These are phyloP conservation scores for Psittacula derbiana DNA, from an alignment of 2,797 vertebrate genomes.

Conservation along the genomic window DNA sequence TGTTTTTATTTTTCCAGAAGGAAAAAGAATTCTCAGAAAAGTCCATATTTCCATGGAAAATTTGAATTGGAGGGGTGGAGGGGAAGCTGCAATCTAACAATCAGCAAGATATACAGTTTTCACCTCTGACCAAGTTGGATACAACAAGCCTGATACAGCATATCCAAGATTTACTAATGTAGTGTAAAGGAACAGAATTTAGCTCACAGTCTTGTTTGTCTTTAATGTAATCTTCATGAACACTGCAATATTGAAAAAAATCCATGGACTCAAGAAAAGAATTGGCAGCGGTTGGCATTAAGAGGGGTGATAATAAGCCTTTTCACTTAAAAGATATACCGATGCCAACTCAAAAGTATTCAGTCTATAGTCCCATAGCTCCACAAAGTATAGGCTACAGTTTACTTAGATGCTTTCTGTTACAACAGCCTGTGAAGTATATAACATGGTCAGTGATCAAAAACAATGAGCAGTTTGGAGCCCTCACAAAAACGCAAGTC, in stretches of 20 bases:
- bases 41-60: background rate
- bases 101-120: background rate
- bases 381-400: background rate
- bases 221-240: background rate
- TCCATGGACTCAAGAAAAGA: background rate
- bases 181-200: background rate
- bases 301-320: background rate
- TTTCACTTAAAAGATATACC: background rate
- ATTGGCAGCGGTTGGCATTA: background rate
- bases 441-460: background rate
- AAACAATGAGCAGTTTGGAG: constrained; percentile 28
- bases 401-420: background rate
- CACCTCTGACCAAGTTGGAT: background rate
- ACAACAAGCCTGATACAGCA: background rate
- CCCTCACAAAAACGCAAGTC: constrained; percentile 16
- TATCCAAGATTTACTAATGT: background rate
- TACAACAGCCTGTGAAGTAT: background rate
- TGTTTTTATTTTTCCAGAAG: background rate
- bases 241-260: background rate
- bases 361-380: background rate
- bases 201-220: background rate
- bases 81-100: background rate
- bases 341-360: background rate
- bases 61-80: background rate
- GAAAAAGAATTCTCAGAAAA: background rate